Conservation (phyloP, 1,140 invertebrate species). For the Scaptomyza graminum region DNA sequence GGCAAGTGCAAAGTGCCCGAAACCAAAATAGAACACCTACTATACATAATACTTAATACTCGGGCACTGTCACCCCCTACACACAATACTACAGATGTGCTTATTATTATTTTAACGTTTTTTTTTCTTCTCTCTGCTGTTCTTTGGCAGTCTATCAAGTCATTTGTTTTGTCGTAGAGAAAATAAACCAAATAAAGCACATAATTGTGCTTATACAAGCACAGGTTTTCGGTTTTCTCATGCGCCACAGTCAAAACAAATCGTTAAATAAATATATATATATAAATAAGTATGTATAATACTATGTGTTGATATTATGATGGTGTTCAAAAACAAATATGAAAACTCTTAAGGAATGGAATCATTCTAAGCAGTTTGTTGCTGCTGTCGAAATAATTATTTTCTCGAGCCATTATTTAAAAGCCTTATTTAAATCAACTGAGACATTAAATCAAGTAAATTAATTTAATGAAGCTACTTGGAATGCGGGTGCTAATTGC, state of each 20-base stretch:
- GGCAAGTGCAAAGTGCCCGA: slow-evolving; percentile 8
- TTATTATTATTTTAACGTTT: neutral
- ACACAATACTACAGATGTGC: neutral
- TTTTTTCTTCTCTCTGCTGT: neutral
- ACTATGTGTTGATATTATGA: slow-evolving; percentile 7
- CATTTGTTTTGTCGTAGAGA: slow-evolving; percentile 20
- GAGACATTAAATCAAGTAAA: no score
- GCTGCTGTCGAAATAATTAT: neutral
- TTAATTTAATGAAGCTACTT: no score
- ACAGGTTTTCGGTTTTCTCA: slow-evolving; percentile 20
- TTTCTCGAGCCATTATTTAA: no score
- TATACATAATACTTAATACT: slow-evolving; percentile 5
- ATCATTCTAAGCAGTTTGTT: neutral
- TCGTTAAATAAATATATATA: slow-evolving; percentile 24
- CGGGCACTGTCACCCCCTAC: neutral
- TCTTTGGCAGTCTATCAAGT: slow-evolving; percentile 34
- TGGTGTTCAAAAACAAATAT: neutral
- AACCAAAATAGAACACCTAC: slow-evolving; percentile 30
- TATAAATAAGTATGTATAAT: slow-evolving; percentile 17
- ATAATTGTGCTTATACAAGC: slow-evolving; percentile 27
- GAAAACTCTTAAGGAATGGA: neutral
- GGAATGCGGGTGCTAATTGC: no score
- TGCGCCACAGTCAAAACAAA: slow-evolving; percentile 23
- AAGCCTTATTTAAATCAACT: no score
- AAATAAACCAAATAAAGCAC: neutral